Percentiles rank a stretch among this genome's conserved stretches.
Evolutionary conservation across 2,888 invertebrate species (phyloP).

Genomic region (Matsumyia berberina): DNA sequence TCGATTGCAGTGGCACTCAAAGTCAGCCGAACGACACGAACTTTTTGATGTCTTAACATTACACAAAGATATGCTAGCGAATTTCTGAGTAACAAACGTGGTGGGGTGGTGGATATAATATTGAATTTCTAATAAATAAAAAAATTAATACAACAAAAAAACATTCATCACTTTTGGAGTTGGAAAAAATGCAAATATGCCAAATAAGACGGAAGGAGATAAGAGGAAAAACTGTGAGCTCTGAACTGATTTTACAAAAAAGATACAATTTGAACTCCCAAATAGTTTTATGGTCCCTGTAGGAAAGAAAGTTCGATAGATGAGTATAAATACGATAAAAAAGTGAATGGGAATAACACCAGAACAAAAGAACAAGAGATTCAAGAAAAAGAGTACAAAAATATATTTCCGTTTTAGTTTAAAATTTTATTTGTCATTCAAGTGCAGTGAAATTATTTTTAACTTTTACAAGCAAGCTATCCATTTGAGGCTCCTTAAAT

Average conservation of each 20-base stretch:
- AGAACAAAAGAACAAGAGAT: too few species aligned
- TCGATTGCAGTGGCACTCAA: slow-evolving; percentile 35
- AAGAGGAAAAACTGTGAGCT: too few species aligned
- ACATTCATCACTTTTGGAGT: too few species aligned
- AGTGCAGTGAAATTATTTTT: not conserved
- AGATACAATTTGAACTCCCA: too few species aligned
- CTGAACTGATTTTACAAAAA: too few species aligned
- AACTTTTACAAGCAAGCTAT: slow-evolving; percentile 1
- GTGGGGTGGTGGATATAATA: not conserved
- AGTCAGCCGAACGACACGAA: slow-evolving; percentile 9
- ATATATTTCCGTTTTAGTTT: not conserved
- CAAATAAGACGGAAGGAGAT: too few species aligned
- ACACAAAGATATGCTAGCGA: not conserved
- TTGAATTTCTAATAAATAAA: not conserved
- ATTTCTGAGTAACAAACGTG: not conserved
- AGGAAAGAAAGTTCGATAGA: too few species aligned
- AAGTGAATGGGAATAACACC: too few species aligned
- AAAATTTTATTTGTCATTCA: not conserved
- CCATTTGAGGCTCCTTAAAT: not conserved
- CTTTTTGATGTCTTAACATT: slow-evolving; percentile 14
- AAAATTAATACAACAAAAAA: too few species aligned
- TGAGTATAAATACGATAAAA: too few species aligned
- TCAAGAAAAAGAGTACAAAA: not conserved
- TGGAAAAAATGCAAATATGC: too few species aligned
- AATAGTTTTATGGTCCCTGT: too few species aligned